Evolutionary conservation across 1,140 invertebrate genomes (phyloP).

Genomic region (Temnothorax curvispinosus): DNA sequence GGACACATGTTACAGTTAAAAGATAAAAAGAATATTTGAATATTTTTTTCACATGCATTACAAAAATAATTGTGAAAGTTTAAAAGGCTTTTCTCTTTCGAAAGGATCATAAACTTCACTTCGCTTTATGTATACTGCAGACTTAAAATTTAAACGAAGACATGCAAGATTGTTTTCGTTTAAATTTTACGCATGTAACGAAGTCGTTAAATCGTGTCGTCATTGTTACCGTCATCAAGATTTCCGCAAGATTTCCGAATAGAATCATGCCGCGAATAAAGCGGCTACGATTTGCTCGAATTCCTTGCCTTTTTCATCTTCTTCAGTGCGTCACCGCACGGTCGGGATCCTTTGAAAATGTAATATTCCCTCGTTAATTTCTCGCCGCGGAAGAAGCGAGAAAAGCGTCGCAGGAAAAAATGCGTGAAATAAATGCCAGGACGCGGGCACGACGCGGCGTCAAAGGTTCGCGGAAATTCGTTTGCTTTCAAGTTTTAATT

Average conservation of each 20-base stretch:
- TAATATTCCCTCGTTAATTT: conserved; percentile 70
- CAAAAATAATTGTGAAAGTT: not conserved
- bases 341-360: conserved; percentile 69
- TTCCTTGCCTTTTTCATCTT: conserved; percentile 25
- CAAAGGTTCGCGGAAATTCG: conserved; percentile 59
- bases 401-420: conserved; percentile 67
- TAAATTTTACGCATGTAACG: conserved; percentile 9
- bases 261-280: conserved; percentile 50
- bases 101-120: not conserved
- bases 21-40: not conserved
- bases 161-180: not conserved
- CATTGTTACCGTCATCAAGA: not conserved
- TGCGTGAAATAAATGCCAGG: conserved; percentile 64
- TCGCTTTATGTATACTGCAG: not conserved
- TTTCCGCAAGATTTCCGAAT: conserved; percentile 45
- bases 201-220: not conserved
- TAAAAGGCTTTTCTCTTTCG: not conserved
- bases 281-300: conserved; percentile 15
- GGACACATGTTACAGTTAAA: not conserved
- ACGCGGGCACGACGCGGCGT: conserved; percentile 46
- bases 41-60: not conserved
- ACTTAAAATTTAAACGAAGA: not conserved
- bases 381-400: conserved; percentile 61
- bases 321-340: conserved; percentile 27
- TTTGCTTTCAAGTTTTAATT: conserved; percentile 65